Percentiles rank a stretch among this genome's conserved stretches.
phyloP scores from a whole-genome alignment of 2,113 vertebrate species.

The Lucifuga dentata region DNA sequence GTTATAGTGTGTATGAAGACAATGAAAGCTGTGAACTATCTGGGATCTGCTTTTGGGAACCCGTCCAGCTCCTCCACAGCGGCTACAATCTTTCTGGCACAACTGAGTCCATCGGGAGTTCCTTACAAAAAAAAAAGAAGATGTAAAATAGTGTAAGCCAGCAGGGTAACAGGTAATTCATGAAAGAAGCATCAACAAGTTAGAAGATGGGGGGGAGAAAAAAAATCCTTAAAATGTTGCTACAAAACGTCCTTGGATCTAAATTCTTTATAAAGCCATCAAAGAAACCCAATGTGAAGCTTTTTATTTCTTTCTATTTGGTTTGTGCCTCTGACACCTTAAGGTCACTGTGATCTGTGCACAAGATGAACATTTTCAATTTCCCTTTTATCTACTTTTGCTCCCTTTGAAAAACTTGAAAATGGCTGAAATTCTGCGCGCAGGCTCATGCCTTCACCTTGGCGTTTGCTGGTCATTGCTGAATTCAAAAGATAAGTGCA shows the following conservation, averaged over 20 bases:
- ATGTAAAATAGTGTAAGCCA: not conserved
- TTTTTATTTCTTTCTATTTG: slow-evolving; percentile 40
- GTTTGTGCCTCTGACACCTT: slow-evolving; percentile 23
- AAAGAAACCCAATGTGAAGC: slow-evolving; percentile 25
- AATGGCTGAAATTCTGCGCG: slow-evolving; percentile 41
- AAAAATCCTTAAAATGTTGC: not conserved
- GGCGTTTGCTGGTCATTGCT: slow-evolving; percentile 30
- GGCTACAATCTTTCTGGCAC: not conserved
- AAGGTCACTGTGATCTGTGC: slow-evolving; percentile 47
- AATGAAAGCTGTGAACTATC: not conserved
- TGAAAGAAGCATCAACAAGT: slow-evolving; percentile 2
- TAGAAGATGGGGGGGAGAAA: not conserved
- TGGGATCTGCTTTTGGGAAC: slow-evolving; percentile 13
- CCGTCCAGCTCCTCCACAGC: not conserved
- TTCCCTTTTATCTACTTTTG: slow-evolving; percentile 52
- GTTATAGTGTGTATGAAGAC: not conserved
- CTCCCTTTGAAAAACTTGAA: slow-evolving; percentile 22
- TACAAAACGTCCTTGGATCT: slow-evolving; percentile 38
- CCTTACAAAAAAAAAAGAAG: not conserved
- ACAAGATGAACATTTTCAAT: slow-evolving; percentile 61
- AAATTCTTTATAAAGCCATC: slow-evolving; percentile 36
- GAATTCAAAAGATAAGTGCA: slow-evolving; percentile 53
- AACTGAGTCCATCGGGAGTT: slow-evolving; percentile 1
- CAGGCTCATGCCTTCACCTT: slow-evolving; percentile 44
- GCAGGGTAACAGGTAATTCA: not conserved